Conservation (phyloP, 2,888 invertebrate genomes). For the Deroplatys truncata region DNA sequence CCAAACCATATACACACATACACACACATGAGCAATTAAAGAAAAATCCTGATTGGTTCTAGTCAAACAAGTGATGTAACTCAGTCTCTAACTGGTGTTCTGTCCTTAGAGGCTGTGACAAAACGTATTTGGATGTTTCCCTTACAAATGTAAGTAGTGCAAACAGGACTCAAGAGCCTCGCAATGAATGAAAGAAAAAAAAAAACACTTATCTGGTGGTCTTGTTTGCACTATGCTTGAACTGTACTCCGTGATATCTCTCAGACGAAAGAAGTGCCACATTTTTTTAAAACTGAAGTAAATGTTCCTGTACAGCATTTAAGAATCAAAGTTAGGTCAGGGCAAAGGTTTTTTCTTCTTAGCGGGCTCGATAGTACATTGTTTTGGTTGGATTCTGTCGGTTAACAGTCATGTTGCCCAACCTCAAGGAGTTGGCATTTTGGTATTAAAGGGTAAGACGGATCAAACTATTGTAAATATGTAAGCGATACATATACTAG, state of each 20-base stretch:
- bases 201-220: conserved; percentile 17
- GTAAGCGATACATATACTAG: conserved; percentile 24
- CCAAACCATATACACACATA: conserved; percentile 25
- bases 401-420: conserved; percentile 28
- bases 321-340: conserved; percentile 38
- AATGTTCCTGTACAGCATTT: conserved; percentile 53
- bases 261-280: conserved; percentile 45
- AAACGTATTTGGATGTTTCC: conserved; percentile 34
- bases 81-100: conserved; percentile 35
- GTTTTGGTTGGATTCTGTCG: conserved; percentile 33
- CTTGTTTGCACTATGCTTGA: conserved; percentile 34
- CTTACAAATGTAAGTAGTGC: conserved; percentile 33
- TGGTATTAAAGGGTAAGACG: conserved; percentile 47
- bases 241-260: conserved; percentile 45
- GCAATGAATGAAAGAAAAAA: conserved; percentile 29
- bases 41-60: conserved; percentile 33
- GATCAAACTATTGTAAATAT: conserved; percentile 27
- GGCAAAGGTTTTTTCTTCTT: conserved; percentile 31
- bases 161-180: conserved; percentile 33
- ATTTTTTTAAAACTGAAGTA: conserved; percentile 39
- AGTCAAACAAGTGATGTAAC: conserved; percentile 35
- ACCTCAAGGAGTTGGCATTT: conserved; percentile 35
- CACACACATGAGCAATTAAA: not conserved
- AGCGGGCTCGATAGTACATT: conserved; percentile 31
- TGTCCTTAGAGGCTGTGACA: conserved; percentile 36